These are phyloP conservation scores for Hypomesus transpacificus DNA, from an alignment of 2,113 vertebrate genomes.

Conservation along the genomic window DNA sequence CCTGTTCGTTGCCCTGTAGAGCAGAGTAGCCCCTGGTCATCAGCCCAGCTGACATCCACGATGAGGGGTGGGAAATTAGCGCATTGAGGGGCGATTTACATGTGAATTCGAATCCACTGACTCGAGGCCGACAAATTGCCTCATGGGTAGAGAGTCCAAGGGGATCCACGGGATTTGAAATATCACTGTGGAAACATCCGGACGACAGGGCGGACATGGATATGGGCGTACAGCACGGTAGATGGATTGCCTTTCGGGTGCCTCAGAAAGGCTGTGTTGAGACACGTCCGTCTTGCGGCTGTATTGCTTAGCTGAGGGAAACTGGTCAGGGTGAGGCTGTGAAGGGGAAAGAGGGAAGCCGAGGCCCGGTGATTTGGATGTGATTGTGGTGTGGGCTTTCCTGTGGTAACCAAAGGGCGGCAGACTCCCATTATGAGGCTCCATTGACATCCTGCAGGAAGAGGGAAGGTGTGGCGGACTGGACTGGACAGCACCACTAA, in stretches of 20 bases:
- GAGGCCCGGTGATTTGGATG: conserved; percentile 5
- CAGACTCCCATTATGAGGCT: not conserved
- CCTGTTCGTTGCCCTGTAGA: too few species aligned
- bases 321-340: not conserved
- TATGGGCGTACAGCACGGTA: not conserved
- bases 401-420: not conserved
- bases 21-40: not conserved
- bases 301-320: conserved; percentile 1
- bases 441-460: not conserved
- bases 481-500: not conserved
- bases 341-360: not conserved
- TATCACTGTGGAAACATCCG: not conserved
- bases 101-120: conserved; percentile 13
- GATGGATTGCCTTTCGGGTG: not conserved
- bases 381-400: conserved; percentile 1
- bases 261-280: conserved; percentile 2
- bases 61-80: not conserved
- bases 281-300: not conserved
- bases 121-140: not conserved
- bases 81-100: not conserved
- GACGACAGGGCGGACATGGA: not conserved
- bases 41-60: conserved; percentile 6
- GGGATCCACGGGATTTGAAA: not conserved
- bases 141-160: not conserved
- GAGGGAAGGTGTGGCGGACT: conserved; percentile 7